A percentile compares a stretch with the other conserved stretches of the same genome.
Evolutionary conservation across 2,113 vertebrate species (phyloP).

Genomic region (Calyptommatus sinebrachiatus): DNA sequence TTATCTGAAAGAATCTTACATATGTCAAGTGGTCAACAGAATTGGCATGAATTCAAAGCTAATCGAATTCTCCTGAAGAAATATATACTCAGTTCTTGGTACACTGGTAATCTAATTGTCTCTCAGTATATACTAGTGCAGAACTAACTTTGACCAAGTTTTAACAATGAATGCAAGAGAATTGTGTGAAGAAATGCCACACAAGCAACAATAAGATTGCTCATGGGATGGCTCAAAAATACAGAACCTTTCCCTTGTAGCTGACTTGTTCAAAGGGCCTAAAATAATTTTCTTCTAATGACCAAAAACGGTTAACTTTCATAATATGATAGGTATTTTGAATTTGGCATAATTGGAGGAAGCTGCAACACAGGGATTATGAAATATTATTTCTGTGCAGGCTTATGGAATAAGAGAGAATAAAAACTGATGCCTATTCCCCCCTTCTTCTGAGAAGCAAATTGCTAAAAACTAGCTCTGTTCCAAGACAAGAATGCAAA

Average conservation of each 20-base stretch:
- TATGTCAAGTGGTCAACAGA: neutral
- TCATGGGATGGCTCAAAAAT: neutral
- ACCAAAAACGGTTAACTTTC: neutral
- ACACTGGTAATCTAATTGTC: neutral
- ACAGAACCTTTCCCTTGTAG: neutral
- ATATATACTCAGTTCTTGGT: neutral
- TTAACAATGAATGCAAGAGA: neutral
- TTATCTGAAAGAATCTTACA: no score
- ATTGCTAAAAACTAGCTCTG: no score
- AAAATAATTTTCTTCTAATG: neutral
- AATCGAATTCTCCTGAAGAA: neutral
- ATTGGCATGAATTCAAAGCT: neutral
- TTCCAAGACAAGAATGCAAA: no score
- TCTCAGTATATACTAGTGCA: accelerated
- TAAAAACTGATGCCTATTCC: no score
- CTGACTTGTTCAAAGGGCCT: neutral
- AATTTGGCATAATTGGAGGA: no score
- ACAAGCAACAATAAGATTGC: accelerated
- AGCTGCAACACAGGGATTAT: no score
- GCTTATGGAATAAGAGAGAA: no score
- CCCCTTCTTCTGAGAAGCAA: no score
- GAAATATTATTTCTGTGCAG: no score
- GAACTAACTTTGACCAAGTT: neutral
- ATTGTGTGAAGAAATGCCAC: neutral
- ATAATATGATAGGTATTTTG: no score